Evolutionary conservation across 2,888 invertebrate species (phyloP), one percentile per base, ranked within the genome.

Genomic region (Aphodius granarius): DNA sequence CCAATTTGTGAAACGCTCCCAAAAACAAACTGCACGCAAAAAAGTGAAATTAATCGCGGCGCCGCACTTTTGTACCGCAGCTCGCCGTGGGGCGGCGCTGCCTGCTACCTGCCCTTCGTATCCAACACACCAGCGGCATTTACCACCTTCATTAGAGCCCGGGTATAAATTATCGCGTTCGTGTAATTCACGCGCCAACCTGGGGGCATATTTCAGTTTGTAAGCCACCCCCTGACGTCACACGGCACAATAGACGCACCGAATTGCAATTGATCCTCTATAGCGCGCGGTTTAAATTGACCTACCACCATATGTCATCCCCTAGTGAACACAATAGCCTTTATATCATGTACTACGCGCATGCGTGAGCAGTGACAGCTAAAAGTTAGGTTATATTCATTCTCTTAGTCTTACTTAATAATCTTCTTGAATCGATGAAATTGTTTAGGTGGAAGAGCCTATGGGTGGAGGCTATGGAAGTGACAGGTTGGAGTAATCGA

Each of bases 81-180:
- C 43, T 43, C 43, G 13, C 43, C 43, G 43, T 9, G 43, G 43
- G 43, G 43, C 43, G 43, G 43, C 43, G 43, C 43, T 43, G 43
- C 43, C 43, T 13, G 43, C 13, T 43, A 13, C 43, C 43, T 43
- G 43, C 43, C 13, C 43, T 43, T 43, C 43, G 43, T 43, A 43
- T n/a, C n/a, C n/a, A n/a, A n/a, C 43, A 43, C 43, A 43, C 43
- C 43, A 21, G n/a, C 80, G 82, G 83, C 85, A 84, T 85, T 85
- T 85, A 85, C 85, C 85, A 84, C 84, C 85, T 85, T 85, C 84
- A 85, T 85, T 85, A 85, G 83, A 84, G 81, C 82, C 81, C 83
- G 79, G 81, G 81, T 83, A 85, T 85, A 86, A 86, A 86, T 86
- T 85, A 85, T 84, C 84, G 82, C 82, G 83, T 82, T 82, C 80